Base-by-base conservation (phyloP, 2,888 invertebrate species). In the Drosophila prolongata region DNA sequence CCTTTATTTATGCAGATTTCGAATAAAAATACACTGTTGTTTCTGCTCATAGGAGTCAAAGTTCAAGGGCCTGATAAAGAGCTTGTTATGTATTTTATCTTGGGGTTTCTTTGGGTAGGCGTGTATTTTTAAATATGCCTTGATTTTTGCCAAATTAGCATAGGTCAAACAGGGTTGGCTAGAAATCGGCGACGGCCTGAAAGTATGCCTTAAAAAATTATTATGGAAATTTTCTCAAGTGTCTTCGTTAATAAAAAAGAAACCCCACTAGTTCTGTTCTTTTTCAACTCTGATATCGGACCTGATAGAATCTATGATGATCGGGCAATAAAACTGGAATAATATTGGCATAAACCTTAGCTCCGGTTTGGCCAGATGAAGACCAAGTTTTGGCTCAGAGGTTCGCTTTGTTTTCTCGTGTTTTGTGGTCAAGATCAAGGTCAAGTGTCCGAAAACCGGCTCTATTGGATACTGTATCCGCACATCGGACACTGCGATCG, bases 401-500 rank as follows among this genome's bases (percentile, higher is more conserved):
- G 38, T 53, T 38, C 24, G 44, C 43, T 44, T 65, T 65, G 38
- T 55, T 40, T 71, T 62, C 16, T 54, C 55, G 55, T 70, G 59
- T 50, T 78, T 35, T 79, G 78, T 90, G 90, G 90, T 89, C 90
- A 89, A 89, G 89, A 90, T 90, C 90, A 90, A 80, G 89, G 89
- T 57, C 74, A 57, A 65, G 43, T 57, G 56, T 43, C 78, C 65
- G n/a, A 69, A 55, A 88, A 88, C 79, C 78, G 80, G 81, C 80
- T 84, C 24, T 14, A 65, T 57, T 73, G 65, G 67, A 70, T 80
- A 77, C 86, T 66, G 81, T 86, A 57, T 65, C 80, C 42, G 53
- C 56, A 60, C 43, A 27, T 35, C 34, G 37, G 30, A 27, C 30
- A 30, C 30, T 30, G 30, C 30, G 46, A 30, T 37, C 52, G 40